A percentile compares a stretch with the other conserved stretches of the same genome.
Evolutionary conservation across 2,113 vertebrate genomes (phyloP).

Genomic region (Trichechus manatus): DNA sequence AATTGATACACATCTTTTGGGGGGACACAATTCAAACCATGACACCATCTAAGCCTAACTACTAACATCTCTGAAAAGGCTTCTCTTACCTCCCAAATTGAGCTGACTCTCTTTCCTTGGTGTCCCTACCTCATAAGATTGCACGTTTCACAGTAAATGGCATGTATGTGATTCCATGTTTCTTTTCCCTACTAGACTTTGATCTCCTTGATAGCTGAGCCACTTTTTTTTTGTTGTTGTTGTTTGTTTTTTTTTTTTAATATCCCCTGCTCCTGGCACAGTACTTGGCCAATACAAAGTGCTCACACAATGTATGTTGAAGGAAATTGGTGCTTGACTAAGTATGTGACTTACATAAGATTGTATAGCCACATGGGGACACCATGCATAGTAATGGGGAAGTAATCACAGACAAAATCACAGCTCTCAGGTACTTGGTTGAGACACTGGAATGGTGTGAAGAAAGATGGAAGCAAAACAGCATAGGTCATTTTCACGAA

Average conservation of each 20-base stretch:
- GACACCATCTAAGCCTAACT: not conserved
- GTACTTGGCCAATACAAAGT: not conserved
- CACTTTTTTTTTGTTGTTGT: not conserved
- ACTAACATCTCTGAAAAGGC: not conserved
- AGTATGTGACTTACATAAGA: constrained; percentile 1
- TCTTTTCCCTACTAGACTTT: not conserved
- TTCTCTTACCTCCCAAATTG: not conserved
- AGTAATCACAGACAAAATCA: constrained; percentile 24
- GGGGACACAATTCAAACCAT: too few species aligned
- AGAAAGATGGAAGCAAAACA: constrained; percentile 17
- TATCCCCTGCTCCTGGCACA: not conserved
- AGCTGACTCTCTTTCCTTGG: not conserved
- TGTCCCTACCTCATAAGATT: not conserved
- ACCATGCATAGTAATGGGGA: not conserved
- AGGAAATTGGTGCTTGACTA: constrained; percentile 10
- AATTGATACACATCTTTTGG: too few species aligned
- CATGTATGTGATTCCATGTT: not conserved
- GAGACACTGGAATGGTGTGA: not conserved
- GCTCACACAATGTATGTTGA: constrained; percentile 35
- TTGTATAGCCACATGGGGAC: not conserved
- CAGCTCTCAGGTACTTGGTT: not conserved
- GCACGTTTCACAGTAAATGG: not conserved
- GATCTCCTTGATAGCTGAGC: not conserved
- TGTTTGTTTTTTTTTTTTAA: not conserved
- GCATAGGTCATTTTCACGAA: not conserved